These are phyloP conservation scores for Brachyhypopomus occidentalis DNA, from an alignment of 2,113 vertebrate genomes.

Conservation along the genomic window DNA sequence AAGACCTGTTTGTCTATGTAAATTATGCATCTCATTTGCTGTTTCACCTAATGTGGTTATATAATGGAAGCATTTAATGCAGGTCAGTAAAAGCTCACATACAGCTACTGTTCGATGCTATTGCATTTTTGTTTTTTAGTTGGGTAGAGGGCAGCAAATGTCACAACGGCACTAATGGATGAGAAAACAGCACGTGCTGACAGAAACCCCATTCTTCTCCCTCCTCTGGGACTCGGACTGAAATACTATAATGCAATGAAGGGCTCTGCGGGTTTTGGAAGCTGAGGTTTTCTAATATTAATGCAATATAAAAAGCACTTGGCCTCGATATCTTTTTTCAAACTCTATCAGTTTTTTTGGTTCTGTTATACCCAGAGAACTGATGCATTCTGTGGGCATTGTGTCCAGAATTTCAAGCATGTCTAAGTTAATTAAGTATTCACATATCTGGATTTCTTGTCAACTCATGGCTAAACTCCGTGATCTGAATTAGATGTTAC, in stretches of 20 bases:
- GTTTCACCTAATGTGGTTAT: slow-evolving; percentile 7
- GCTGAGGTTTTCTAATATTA: slow-evolving; percentile 10
- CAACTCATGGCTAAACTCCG: no score
- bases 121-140: not conserved
- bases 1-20: not conserved
- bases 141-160: not conserved
- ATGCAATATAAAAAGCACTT: not conserved
- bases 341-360: no score
- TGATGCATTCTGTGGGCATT: not conserved
- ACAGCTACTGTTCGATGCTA: not conserved
- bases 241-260: not conserved
- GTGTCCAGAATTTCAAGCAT: not conserved
- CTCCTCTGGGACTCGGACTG: not conserved
- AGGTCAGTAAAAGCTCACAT: not conserved
- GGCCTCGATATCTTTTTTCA: no score
- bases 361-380: no score
- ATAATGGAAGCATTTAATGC: slow-evolving; percentile 10
- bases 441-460: no score
- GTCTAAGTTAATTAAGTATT: no score
- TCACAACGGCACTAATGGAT: slow-evolving; percentile 27
- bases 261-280: not conserved
- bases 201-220: not conserved
- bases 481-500: no score
- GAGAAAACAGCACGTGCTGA: not conserved
- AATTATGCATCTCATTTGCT: not conserved